These are phyloP conservation scores for Candoia aspera DNA, from an alignment of 2,113 vertebrate species.

Conservation along the genomic window DNA sequence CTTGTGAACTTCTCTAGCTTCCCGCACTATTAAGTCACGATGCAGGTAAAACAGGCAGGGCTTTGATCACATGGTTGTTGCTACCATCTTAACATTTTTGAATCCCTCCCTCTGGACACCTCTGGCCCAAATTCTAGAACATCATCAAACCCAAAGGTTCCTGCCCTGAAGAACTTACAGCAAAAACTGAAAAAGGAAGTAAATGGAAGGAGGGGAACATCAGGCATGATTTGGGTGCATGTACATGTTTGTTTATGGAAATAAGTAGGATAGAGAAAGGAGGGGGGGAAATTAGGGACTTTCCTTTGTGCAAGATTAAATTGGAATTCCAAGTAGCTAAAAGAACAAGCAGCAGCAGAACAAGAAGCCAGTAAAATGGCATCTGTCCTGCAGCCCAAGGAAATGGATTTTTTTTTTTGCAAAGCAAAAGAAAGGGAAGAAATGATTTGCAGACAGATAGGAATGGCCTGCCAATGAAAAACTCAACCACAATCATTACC, in stretches of 20 bases:
- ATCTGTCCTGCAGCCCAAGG: neutral
- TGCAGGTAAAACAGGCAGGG: neutral
- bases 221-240: neutral
- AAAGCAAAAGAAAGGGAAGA: neutral
- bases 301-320: neutral
- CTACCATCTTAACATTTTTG: neutral
- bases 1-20: neutral
- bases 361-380: accelerated
- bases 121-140: neutral
- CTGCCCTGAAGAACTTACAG: neutral
- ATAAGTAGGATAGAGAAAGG: neutral
- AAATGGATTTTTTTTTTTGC: neutral
- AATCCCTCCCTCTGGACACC: too few species aligned
- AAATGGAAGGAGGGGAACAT: too few species aligned
- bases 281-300: neutral
- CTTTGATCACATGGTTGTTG: neutral
- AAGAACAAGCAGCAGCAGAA: neutral
- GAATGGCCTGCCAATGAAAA: slow-evolving; percentile 3
- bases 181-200: neutral
- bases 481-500: slow-evolving; percentile 5
- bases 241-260: neutral
- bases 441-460: slow-evolving; percentile 18
- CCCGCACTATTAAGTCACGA: neutral
- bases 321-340: slow-evolving; percentile 30
- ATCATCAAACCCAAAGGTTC: neutral